phyloP scores from a whole-genome alignment of 2,113 vertebrate genomes.

The Lathamus discolor region DNA sequence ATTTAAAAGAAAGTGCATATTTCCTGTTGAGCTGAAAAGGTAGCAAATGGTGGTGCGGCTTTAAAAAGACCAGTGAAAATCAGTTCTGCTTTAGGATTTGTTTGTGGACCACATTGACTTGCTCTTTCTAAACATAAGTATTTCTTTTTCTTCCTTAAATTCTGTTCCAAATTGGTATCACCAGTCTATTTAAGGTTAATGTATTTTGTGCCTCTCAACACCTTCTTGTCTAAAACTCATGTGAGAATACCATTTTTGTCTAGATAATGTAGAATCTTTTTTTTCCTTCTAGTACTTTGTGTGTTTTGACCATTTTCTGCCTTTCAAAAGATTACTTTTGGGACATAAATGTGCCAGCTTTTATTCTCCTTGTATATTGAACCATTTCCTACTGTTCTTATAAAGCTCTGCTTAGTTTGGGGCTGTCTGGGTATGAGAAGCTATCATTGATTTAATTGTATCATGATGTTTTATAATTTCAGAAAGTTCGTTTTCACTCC shows the following conservation, averaged over 20 bases:
- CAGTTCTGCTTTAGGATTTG: no score
- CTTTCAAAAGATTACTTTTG: neutral
- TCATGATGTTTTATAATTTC: slow-evolving; percentile 44
- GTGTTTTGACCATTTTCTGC: neutral
- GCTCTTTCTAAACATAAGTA: no score
- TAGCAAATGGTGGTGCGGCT: no score
- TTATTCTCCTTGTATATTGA: neutral
- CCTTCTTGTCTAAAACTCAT: no score
- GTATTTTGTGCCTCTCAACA: no score
- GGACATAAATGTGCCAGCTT: neutral
- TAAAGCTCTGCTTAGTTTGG: neutral
- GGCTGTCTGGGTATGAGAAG: neutral
- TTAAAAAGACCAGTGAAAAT: no score
- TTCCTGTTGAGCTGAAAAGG: no score
- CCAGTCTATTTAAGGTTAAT: no score
- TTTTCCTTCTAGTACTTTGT: neutral
- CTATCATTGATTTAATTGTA: neutral
- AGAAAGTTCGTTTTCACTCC: slow-evolving; percentile 86
- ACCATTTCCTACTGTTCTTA: neutral
- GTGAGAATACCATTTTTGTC: neutral
- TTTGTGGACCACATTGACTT: no score
- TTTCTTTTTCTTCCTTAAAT: no score
- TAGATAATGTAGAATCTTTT: neutral
- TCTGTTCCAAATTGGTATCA: no score
- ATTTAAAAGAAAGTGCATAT: no score